Evolutionary conservation across 2,888 invertebrate species (phyloP).

Genomic region (Ecdyonurus torrentis): DNA sequence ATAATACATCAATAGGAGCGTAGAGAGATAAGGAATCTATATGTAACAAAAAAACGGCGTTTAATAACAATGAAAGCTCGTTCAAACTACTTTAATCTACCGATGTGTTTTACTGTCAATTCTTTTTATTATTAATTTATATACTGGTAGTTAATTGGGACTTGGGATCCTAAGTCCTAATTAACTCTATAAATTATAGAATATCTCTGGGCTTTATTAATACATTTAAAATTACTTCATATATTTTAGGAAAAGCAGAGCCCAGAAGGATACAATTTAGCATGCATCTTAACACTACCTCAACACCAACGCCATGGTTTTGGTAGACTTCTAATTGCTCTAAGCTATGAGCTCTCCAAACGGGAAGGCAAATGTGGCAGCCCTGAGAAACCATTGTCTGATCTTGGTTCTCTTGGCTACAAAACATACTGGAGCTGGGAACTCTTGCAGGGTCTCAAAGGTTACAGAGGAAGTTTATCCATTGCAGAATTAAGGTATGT

Average conservation of each 20-base stretch:
- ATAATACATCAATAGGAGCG: too few relatives aligned
- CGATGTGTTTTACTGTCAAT: too few relatives aligned
- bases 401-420: slow-evolving; percentile 36
- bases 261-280: slow-evolving; percentile 32
- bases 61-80: too few relatives aligned
- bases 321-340: slow-evolving; percentile 39
- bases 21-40: too few relatives aligned
- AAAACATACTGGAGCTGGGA: slow-evolving; percentile 42
- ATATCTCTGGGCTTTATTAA: too few relatives aligned
- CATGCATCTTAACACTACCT: slow-evolving; percentile 40
- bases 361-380: slow-evolving; percentile 35
- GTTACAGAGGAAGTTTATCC: slow-evolving; percentile 30
- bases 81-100: too few relatives aligned
- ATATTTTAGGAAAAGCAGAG: slow-evolving; percentile 36
- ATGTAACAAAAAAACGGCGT: too few relatives aligned
- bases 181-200: too few relatives aligned
- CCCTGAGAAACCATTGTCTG: slow-evolving; percentile 43
- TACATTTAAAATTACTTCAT: too few relatives aligned
- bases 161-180: too few relatives aligned
- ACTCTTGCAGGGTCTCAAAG: slow-evolving; percentile 33
- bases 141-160: too few relatives aligned
- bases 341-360: slow-evolving; percentile 37
- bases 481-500: slow-evolving; percentile 31
- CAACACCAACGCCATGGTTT: slow-evolving; percentile 41
- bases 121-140: too few relatives aligned